Percentiles rank a stretch among this genome's conserved stretches.
Conservation (phyloP, 2,113 vertebrate species). For the Gavia stellata region DNA sequence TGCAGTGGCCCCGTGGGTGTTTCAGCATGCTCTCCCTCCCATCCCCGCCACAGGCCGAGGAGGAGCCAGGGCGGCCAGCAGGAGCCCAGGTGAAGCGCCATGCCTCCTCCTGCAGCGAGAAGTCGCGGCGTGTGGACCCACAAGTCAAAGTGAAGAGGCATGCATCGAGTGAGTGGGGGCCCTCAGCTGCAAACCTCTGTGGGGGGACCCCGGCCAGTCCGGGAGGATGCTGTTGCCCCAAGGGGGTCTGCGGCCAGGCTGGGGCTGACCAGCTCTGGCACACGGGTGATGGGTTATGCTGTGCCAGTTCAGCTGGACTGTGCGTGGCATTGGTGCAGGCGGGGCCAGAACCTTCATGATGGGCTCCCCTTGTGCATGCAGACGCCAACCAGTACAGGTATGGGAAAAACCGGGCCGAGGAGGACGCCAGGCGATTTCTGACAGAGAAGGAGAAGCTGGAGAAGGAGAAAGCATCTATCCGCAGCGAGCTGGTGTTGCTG, state of each 20-base stretch:
- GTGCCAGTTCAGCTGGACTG: not conserved
- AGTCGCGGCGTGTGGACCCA: slow-evolving; percentile 78
- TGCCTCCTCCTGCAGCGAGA: slow-evolving; percentile 87
- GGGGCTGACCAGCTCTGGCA: fast-evolving
- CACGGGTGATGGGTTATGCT: not conserved
- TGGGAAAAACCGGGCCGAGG: slow-evolving; percentile 93
- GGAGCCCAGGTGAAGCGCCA: slow-evolving; percentile 82
- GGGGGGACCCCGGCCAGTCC: not conserved
- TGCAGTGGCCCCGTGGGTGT: fast-evolving
- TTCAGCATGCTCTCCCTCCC: not conserved
- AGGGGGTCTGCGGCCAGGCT: not conserved
- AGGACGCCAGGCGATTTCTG: slow-evolving; percentile 89
- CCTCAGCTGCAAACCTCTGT: fast-evolving
- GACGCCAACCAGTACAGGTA: slow-evolving; percentile 92
- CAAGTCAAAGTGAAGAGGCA: slow-evolving; percentile 86
- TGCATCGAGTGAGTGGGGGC: slow-evolving; percentile 82
- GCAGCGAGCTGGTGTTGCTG: slow-evolving; percentile 78
- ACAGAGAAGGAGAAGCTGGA: slow-evolving; percentile 91
- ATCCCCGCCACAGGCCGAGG: slow-evolving; percentile 62
- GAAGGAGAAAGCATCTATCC: slow-evolving; percentile 81
- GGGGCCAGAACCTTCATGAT: not conserved
- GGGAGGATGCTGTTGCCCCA: not conserved
- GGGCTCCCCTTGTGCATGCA: slow-evolving; percentile 12
- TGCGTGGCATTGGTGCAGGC: fast-evolving
- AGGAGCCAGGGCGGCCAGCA: slow-evolving; percentile 44